Evolutionary conservation across 2,113 vertebrate species (phyloP), one percentile per base, ranked within the genome.

Genomic region (Zonotrichia leucophrys): DNA sequence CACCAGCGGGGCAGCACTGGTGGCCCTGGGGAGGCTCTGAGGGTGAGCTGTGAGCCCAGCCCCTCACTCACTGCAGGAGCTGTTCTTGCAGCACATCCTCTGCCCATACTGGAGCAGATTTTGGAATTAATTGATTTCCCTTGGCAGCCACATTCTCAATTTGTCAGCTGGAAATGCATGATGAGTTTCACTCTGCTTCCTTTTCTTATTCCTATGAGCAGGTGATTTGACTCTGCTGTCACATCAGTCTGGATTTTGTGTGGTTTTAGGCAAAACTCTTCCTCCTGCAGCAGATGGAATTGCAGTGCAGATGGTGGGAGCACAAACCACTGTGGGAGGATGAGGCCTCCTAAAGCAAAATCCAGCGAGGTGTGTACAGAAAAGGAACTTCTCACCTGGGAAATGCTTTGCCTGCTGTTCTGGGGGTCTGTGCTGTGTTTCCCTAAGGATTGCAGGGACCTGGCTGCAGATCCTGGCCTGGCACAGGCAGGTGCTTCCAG

Each of bases 1-100:
- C 49, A 49, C 23, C n/a, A 24, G 1, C 0, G 0, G 66, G 73
- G 30, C 58, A 56, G 52, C 7, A 0, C n/a, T 5, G 44, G 25
- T 30, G 50, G 24, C 83, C 19, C 33, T 35, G 74, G 39, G 59
- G 33, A 64, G 6, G 46, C n/a, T 10, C 28, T n/a, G 70, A 77
- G 44, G 63, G 22, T 12, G n/a, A 62, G 41, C 15, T 12, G 37
- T 30, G 20, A 52, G 37, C 6, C 22, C 4, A 46, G 63, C 25
- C 23, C n/a, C 14, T 7, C 5, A 10, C 12, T 66, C 46, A 1
- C 64, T 31, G 46, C 10, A 17, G 87, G 77, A 84, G 16, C 47
- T 63, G 28, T 28, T 94, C 70, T 59, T 31, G 1, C 23, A 25
- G 35, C 15, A 3, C 53, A 17, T 79, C 24, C 33, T 52, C 16